Base-by-base conservation (phyloP, 2,113 vertebrate species). In the Macaca mulatta region DNA sequence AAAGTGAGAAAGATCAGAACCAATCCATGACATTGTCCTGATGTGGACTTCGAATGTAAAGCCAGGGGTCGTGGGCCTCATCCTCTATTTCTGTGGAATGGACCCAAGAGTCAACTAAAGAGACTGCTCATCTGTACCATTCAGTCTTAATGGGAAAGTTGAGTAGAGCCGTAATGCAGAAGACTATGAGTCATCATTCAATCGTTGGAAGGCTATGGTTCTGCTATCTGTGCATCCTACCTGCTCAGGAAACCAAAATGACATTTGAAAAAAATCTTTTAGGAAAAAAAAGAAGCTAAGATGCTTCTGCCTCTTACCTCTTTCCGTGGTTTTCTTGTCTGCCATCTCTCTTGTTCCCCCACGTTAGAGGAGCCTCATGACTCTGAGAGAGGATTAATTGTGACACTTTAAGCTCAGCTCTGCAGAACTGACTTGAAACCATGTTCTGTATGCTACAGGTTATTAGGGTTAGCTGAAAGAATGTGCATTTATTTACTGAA, bases 401-500 rank as follows among this genome's bases (percentile, higher is more conserved):
- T 57, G 92, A 69, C 69, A 18, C 30, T 2, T 25, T 0, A n/a
- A 16, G 87, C 40, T 30, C 57, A 14, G 22, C 95, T 80, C 52
- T 12, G 79, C 82, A 1, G 61, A 72, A 95, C 96, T 38, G 83
- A 93, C 93, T 52, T 45, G 96, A 52, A 97, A 40, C 84, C 89
- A 92, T 90, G 48, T 96, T 98, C 96, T 77, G 90, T 93, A 83
- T 90, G 97, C 98, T 96, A 77, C 97, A 98, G 97, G 97, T 98
- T 98, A 96, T 82, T 97, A 95, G 97, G 98, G 98, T 97, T 93
- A 98, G 98, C 98, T 57, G 93, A 87, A 96, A 98, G 98, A 98
- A 98, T 86, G 98, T 90, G 95, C 98, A 98, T 98, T 98, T 98
- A 98, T 98, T 99, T 98, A 98, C 98, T 98, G 98, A 98, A 98